Conservation (phyloP, 2,888 invertebrate genomes). For the Heliothis peltigera region DNA sequence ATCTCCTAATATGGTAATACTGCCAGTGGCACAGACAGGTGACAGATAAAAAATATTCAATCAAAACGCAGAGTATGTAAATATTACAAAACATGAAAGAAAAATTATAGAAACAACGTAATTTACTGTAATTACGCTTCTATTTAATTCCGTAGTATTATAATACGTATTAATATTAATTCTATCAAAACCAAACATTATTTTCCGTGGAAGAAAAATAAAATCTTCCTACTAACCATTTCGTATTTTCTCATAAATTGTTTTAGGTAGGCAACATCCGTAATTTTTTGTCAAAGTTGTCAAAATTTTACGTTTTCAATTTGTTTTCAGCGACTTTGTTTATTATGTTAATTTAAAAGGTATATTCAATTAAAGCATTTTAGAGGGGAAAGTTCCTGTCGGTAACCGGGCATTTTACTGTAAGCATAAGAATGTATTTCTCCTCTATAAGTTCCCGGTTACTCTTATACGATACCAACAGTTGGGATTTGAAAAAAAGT, state of each 20-base stretch:
- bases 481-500: slow-evolving; percentile 88
- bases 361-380: slow-evolving; percentile 33
- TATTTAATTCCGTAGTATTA: too few relatives aligned
- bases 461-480: slow-evolving; percentile 88
- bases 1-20: too few relatives aligned
- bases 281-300: slow-evolving; percentile 47
- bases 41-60: not conserved
- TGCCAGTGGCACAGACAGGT: not conserved
- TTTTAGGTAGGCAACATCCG: slow-evolving; percentile 12
- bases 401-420: slow-evolving; percentile 42
- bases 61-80: not conserved
- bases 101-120: too few relatives aligned
- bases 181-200: not conserved
- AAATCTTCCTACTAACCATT: not conserved
- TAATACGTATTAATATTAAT: too few relatives aligned
- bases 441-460: slow-evolving; percentile 89
- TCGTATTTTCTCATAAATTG: not conserved
- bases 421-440: slow-evolving; percentile 85
- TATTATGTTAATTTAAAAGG: slow-evolving; percentile 32
- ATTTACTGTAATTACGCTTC: too few relatives aligned
- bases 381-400: slow-evolving; percentile 33
- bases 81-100: too few relatives aligned
- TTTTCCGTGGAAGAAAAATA: not conserved
- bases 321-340: slow-evolving; percentile 59
- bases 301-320: slow-evolving; percentile 65